A percentile compares a stretch with the other conserved stretches of the same genome.
Conservation (phyloP, 2,888 invertebrate species). For the Parnassius mnemosyne region DNA sequence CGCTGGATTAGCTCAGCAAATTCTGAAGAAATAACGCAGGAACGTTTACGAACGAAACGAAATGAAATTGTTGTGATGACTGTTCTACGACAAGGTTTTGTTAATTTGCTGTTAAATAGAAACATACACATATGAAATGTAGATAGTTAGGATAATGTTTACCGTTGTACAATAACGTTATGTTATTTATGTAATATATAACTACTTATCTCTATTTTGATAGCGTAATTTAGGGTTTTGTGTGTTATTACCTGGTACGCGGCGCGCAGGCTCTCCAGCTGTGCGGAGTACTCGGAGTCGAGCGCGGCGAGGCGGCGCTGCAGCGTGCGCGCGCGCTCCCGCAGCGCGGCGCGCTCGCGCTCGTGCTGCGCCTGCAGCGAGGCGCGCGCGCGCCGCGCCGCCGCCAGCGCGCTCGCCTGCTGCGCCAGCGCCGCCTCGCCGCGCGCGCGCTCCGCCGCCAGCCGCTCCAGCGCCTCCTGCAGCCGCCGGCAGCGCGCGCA, state of each 20-base stretch:
- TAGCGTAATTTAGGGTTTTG: too few species aligned
- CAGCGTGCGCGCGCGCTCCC: constrained; percentile 86
- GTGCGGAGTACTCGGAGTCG: constrained; percentile 91
- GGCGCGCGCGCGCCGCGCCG: constrained; percentile 68
- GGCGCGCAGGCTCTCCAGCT: constrained; percentile 88
- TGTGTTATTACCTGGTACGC: constrained; percentile 80
- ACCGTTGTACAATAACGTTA: too few species aligned
- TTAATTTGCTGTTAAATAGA: too few species aligned
- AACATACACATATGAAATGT: too few species aligned
- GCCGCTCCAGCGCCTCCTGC: constrained; percentile 75
- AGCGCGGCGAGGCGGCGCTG: constrained; percentile 86
- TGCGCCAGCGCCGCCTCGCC: constrained; percentile 66
- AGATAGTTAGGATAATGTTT: too few species aligned
- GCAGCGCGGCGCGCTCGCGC: constrained; percentile 80
- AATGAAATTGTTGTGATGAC: too few species aligned
- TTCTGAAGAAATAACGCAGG: too few species aligned
- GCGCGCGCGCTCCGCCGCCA: constrained; percentile 63
- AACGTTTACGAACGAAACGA: too few species aligned
- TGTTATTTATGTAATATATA: too few species aligned
- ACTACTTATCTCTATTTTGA: too few species aligned
- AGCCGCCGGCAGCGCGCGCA: constrained; percentile 78
- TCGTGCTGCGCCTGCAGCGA: constrained; percentile 73
- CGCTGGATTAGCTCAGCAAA: too few species aligned
- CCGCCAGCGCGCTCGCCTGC: constrained; percentile 68
- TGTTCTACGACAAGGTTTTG: too few species aligned